Conservation (phyloP, 2,888 invertebrate species). For the Portevinia maculata region DNA sequence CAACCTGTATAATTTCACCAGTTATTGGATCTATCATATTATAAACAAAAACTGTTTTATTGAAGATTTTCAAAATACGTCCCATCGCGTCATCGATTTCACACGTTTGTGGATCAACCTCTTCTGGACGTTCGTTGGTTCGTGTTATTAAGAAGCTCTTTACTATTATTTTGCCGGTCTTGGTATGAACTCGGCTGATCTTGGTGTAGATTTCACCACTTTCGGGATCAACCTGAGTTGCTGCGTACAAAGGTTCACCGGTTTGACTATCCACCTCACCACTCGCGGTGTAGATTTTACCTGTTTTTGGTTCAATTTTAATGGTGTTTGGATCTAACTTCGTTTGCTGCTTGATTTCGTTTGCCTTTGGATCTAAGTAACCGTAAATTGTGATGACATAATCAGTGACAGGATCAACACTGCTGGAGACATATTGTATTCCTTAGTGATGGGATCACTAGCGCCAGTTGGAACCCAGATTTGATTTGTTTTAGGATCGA, state of each 20-base stretch:
- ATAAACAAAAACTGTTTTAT: slow-evolving; percentile 90
- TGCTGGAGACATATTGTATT: slow-evolving; percentile 87
- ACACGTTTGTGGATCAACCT: slow-evolving; percentile 88
- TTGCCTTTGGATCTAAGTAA: slow-evolving; percentile 87
- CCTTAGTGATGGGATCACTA: slow-evolving; percentile 87
- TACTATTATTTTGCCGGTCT: slow-evolving; percentile 87
- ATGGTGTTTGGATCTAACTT: slow-evolving; percentile 87
- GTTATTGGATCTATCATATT: slow-evolving; percentile 90
- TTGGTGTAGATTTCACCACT: slow-evolving; percentile 90
- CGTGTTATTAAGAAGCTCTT: slow-evolving; percentile 88
- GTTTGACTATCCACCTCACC: slow-evolving; percentile 86
- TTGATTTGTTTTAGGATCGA: slow-evolving; percentile 83
- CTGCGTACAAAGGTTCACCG: slow-evolving; percentile 87
- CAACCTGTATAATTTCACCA: slow-evolving; percentile 89
- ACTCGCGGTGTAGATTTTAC: slow-evolving; percentile 88
- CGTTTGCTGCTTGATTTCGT: slow-evolving; percentile 85
- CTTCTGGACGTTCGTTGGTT: slow-evolving; percentile 88
- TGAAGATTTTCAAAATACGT: slow-evolving; percentile 87
- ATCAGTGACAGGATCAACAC: slow-evolving; percentile 88
- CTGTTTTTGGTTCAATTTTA: slow-evolving; percentile 87
- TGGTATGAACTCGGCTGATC: slow-evolving; percentile 88
- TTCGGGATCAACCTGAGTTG: slow-evolving; percentile 88
- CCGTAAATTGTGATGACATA: slow-evolving; percentile 89
- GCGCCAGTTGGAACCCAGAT: slow-evolving; percentile 87
- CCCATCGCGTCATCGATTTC: slow-evolving; percentile 89